phyloP scores from a whole-genome alignment of 2,888 invertebrate species.

The Meganola albula region DNA sequence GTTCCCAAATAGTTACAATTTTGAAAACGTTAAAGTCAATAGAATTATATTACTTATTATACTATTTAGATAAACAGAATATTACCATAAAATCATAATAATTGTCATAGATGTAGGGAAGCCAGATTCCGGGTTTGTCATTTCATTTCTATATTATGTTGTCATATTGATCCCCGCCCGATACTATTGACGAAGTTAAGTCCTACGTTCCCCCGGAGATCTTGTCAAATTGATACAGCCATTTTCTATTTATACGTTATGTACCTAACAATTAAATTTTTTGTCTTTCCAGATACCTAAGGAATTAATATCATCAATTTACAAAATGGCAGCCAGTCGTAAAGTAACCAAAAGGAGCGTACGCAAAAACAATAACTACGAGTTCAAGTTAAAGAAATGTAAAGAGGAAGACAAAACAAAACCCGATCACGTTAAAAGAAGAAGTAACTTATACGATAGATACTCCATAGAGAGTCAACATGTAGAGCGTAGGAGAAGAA shows the following conservation, averaged over 20 bases:
- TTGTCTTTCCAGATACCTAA: slow-evolving; percentile 78
- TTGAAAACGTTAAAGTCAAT: background rate
- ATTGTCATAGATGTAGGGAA: too few species aligned
- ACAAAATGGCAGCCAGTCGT: slow-evolving; percentile 84
- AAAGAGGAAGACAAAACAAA: slow-evolving; percentile 49
- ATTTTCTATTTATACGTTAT: too few species aligned
- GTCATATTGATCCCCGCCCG: too few species aligned
- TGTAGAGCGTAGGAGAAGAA: slow-evolving; percentile 58
- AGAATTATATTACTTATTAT: background rate
- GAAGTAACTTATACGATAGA: slow-evolving; percentile 62
- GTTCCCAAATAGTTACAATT: background rate
- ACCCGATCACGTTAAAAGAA: slow-evolving; percentile 55
- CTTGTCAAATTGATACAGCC: too few species aligned
- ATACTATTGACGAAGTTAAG: too few species aligned
- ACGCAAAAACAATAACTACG: slow-evolving; percentile 67
- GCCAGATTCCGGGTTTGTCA: background rate
- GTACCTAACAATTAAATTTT: too few species aligned
- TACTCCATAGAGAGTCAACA: slow-evolving; percentile 64
- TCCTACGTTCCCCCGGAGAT: too few species aligned
- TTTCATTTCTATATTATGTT: background rate
- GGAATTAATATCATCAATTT: slow-evolving; percentile 84
- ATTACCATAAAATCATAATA: too few species aligned
- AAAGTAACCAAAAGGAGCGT: slow-evolving; percentile 78
- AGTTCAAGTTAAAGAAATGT: slow-evolving; percentile 51
- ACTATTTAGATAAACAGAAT: too few species aligned